Evolutionary conservation across 2,113 vertebrate species (phyloP), one percentile per base, ranked within the genome.

Genomic region (Plotosus lineatus): DNA sequence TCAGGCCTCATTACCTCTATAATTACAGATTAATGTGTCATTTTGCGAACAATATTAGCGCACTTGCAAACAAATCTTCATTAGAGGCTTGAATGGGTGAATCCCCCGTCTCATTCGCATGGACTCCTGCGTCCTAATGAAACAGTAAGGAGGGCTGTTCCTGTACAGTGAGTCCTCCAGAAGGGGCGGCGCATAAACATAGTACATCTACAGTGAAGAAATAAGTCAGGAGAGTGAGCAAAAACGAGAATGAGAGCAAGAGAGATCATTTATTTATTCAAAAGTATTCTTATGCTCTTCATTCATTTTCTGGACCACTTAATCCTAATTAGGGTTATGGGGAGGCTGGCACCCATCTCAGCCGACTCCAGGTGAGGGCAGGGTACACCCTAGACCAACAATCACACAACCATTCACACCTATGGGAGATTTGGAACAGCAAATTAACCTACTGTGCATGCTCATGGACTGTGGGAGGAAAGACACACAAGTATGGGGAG

Each of bases 1-100:
- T 87, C 88, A 85, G 81, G 85, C 78, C 83, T 90, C 88, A 90
- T 90, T 88, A 90, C 87, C 86, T 86, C 78, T 71, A 88, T 90
- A 90, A 90, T 88, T 88, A 90, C 68, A 82, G 75, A 88, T 89
- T 89, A 86, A 89, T 89, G 86, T 86, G 77, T 82, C 78, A 69
- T 87, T 90, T 89, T 86, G 83, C 82, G 82, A 90, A 89, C 60
- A 86, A 84, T 87, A 77, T 68, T 81, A 61, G 82, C 56, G 48
- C 85, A 75, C 75, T 71, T 77, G 75, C 84, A 86, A 89, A 88
- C 75, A 85, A 84, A 88, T 86, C 71, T 40, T n/a, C 42, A 71
- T 60, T 79, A 83, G 76, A 48, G 63, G 21, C 68, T 86, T 77
- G 53, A 65, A 79, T 14, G 50, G 28, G 78, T 82, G 79, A 84